These are phyloP conservation scores for Oryzias melastigma DNA, from an alignment of 2,113 vertebrate genomes.

Conservation along the genomic window DNA sequence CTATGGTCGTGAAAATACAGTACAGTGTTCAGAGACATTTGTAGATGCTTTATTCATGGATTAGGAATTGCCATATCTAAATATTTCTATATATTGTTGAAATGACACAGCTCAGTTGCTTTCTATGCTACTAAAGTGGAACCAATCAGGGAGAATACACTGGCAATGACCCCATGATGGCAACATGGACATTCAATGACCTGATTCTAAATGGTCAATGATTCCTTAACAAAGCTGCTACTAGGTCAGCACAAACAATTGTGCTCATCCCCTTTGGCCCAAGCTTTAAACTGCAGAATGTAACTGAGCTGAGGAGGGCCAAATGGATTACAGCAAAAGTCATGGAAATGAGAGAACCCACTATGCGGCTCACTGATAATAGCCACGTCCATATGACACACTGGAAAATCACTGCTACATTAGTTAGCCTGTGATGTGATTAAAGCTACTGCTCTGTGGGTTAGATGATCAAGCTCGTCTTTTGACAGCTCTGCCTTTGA, in stretches of 20 bases:
- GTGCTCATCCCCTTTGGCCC: constrained; percentile 11
- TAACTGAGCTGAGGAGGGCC: constrained; percentile 9
- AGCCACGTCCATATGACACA: constrained; percentile 3
- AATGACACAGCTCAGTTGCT: background rate
- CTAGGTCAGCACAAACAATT: constrained; percentile 27
- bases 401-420: constrained; percentile 14
- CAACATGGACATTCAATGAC: constrained; percentile 42
- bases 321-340: background rate
- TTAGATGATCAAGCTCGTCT: constrained; percentile 23
- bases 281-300: constrained; percentile 17
- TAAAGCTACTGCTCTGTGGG: constrained; percentile 9
- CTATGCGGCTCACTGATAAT: constrained; percentile 8
- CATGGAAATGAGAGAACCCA: constrained; percentile 15
- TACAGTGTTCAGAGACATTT: too few relatives aligned
- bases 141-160: constrained; percentile 22
- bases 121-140: constrained; percentile 12
- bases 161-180: constrained; percentile 20
- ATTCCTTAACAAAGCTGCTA: constrained; percentile 44
- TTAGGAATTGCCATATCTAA: too few relatives aligned
- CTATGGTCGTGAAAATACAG: too few relatives aligned
- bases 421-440: constrained; percentile 32
- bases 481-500: constrained; percentile 29
- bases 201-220: constrained; percentile 34
- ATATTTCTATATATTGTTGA: background rate
- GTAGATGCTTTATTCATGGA: too few relatives aligned